These are phyloP conservation scores for Micromussa lordhowensis DNA, from an alignment of 92 coral and sea anemone genomes.

Conservation along the genomic window DNA sequence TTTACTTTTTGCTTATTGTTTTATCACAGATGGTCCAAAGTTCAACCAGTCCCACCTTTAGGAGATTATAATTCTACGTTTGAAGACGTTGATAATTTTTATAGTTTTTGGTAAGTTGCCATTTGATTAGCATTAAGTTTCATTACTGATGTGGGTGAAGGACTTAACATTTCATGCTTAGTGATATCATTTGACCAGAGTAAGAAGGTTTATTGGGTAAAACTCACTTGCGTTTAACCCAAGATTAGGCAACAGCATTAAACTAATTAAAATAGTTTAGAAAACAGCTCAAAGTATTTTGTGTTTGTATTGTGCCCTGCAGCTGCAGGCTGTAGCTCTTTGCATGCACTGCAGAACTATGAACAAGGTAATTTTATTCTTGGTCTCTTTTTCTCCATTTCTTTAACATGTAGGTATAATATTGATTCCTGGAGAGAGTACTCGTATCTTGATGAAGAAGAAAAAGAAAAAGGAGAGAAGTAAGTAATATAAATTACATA, in stretches of 20 bases:
- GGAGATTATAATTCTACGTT: slow-evolving; percentile 88
- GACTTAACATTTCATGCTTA: too few relatives aligned
- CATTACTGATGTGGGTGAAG: too few relatives aligned
- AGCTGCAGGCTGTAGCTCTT: too few relatives aligned
- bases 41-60: slow-evolving; percentile 77
- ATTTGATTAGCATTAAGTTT: not conserved
- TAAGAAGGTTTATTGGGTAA: too few relatives aligned
- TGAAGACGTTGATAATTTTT: slow-evolving; percentile 96
- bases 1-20: not conserved
- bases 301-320: too few relatives aligned
- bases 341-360: too few relatives aligned
- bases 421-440: slow-evolving; percentile 99
- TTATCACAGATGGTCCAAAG: slow-evolving; percentile 83
- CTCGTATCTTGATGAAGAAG: slow-evolving; percentile 98
- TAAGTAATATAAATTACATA: slow-evolving; percentile 7
- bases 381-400: not conserved
- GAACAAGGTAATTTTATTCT: not conserved
- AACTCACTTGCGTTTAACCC: too few relatives aligned
- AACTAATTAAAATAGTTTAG: too few relatives aligned
- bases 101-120: slow-evolving; percentile 87
- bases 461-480: slow-evolving; percentile 98
- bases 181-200: too few relatives aligned
- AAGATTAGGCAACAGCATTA: too few relatives aligned
- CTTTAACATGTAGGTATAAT: slow-evolving; percentile 72
- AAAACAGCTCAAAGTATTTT: too few relatives aligned